Evolutionary conservation across 2,888 invertebrate species (phyloP), one percentile per base, ranked within the genome.

Genomic region (Ormyrus nitidulus): DNA sequence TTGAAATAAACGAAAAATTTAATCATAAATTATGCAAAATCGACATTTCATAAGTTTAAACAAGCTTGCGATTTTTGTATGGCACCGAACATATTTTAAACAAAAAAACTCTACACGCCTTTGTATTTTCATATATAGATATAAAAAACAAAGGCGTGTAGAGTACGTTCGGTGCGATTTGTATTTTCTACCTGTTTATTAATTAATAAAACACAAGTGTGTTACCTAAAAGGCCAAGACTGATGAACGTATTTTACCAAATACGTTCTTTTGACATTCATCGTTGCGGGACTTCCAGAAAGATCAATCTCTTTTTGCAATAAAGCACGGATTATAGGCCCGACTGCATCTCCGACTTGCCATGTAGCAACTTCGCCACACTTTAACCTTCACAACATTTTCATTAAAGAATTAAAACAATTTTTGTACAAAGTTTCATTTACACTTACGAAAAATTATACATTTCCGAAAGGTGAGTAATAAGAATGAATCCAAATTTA

Each of bases 361-460:
- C 83, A 83, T 75, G 74, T 51, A 13, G 76, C 76, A 56, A 49
- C 82, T 62, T 79, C 78, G 48, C 73, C 77, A 53, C 62, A 53
- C n/a, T 76, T 13, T 54, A 82, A 64, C 11, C 79, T 80, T 44
- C 4, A 69, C 6, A n/a, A 66, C 2, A 51, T 51, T 34, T 61
- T 44, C 48, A n/a, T 8, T 13, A 6, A 51, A 7, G 13, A 11
- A 53, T 10, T 48, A 59, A 51, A 54, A 82, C 19, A 19, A 19
- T 79, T 62, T 11, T 62, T 61, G 77, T 81, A 70, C 11, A 66
- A 10, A 48, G n/a, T 11, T 44, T 19, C 5, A 13, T 69, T 53
- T n/a, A 13, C 5, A 75, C 72, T 69, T 64, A 85, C 85, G 82
- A 84, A 11, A 86, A 84, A 80, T 86, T 86, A 56, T 82, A 85